phyloP scores from a whole-genome alignment of 2,113 vertebrate species.

The Monarcha castaneiventris region DNA sequence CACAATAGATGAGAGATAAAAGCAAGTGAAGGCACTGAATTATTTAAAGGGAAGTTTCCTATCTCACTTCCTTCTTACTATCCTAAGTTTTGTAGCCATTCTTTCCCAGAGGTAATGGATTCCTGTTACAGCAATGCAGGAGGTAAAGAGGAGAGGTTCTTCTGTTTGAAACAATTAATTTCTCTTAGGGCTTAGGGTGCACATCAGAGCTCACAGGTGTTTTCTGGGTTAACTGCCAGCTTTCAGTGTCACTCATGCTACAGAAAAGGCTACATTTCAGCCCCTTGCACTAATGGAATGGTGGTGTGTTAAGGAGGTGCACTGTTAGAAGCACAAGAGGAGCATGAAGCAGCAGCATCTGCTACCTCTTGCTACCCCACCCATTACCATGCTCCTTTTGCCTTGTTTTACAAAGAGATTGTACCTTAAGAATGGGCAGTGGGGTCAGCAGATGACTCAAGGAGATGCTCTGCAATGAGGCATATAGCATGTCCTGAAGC shows the following conservation, averaged over 20 bases:
- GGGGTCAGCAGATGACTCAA: neutral
- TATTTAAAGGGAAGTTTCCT: neutral
- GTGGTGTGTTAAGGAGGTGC: neutral
- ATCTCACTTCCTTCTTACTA: neutral
- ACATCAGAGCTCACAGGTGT: neutral
- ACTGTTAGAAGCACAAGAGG: neutral
- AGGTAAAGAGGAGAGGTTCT: neutral
- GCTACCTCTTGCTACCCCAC: neutral
- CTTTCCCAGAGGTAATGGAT: neutral
- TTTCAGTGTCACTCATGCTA: neutral
- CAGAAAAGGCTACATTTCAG: neutral
- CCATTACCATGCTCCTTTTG: neutral
- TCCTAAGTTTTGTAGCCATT: neutral
- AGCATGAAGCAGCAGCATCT: neutral
- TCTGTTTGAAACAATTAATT: neutral
- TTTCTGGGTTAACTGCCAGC: neutral
- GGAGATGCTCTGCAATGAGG: neutral
- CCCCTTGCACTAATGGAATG: neutral
- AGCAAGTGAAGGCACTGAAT: neutral
- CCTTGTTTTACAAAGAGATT: neutral
- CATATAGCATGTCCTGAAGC: accelerated
- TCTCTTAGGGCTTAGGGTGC: neutral
- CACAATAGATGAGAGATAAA: neutral
- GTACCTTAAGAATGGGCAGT: neutral
- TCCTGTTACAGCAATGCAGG: neutral